Evolutionary conservation across 2,113 vertebrate species (phyloP).

Genomic region (Sigmodon hispidus): DNA sequence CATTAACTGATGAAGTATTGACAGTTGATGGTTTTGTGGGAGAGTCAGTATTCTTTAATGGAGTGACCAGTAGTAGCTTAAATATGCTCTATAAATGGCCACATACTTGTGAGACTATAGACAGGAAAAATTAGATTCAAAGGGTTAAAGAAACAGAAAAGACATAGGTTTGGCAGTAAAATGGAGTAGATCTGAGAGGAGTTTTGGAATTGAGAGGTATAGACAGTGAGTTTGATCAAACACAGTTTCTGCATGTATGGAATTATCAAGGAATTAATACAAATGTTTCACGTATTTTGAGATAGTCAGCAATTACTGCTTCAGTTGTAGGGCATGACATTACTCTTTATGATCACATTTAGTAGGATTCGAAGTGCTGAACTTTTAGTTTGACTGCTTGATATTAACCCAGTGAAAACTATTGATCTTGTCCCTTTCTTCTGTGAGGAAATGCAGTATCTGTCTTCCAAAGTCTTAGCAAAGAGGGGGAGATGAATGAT

Average conservation of each 20-base stretch:
- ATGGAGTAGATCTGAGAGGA: neutral
- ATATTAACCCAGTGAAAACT: neutral
- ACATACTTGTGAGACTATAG: neutral
- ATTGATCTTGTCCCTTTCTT: neutral
- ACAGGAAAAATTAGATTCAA: neutral
- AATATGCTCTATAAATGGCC: neutral
- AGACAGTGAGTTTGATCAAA: too few species aligned
- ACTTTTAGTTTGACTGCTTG: neutral
- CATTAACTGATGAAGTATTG: too few species aligned
- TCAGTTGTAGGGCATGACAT: neutral
- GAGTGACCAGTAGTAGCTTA: neutral
- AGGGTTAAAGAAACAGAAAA: neutral
- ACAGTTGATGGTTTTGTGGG: neutral
- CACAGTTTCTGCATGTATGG: neutral
- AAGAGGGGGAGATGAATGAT: constrained; percentile 4
- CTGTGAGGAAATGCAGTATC: neutral
- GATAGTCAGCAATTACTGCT: neutral
- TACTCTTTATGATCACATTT: neutral
- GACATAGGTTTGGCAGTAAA: neutral
- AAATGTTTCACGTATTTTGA: neutral
- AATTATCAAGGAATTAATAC: neutral
- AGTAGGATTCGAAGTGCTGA: neutral
- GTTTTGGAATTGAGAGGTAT: too few species aligned
- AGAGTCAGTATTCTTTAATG: neutral
- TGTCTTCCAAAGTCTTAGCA: neutral